These are phyloP conservation scores for Pyrocoelia pectoralis DNA, from an alignment of 2,888 invertebrate species.

Conservation along the genomic window DNA sequence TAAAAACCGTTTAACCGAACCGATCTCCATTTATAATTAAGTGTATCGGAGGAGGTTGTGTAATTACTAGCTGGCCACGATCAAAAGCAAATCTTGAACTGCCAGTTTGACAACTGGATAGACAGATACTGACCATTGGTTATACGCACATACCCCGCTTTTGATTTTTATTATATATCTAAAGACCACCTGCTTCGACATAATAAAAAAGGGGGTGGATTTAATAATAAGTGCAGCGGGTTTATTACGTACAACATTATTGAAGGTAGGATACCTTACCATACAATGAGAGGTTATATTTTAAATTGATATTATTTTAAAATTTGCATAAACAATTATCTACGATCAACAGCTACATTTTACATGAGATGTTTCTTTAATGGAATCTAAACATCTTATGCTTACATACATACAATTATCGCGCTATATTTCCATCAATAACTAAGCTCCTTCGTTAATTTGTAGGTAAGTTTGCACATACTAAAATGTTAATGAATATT, in stretches of 20 bases:
- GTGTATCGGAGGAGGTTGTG: slow-evolving; percentile 56
- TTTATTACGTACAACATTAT: neutral
- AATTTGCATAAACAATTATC: slow-evolving; percentile 35
- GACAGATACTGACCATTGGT: slow-evolving; percentile 46
- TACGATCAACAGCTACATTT: slow-evolving; percentile 32
- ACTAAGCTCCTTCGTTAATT: slow-evolving; percentile 31
- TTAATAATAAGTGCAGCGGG: neutral
- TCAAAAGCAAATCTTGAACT: slow-evolving; percentile 48
- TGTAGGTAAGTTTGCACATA: slow-evolving; percentile 26
- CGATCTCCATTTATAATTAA: slow-evolving; percentile 57
- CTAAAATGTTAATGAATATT: slow-evolving; percentile 30
- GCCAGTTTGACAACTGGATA: slow-evolving; percentile 53
- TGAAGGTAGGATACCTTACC: neutral
- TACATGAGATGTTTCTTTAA: slow-evolving; percentile 34
- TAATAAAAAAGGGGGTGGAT: slow-evolving; percentile 10
- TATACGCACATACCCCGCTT: slow-evolving; percentile 16
- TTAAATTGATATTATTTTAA: slow-evolving; percentile 27
- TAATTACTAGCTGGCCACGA: slow-evolving; percentile 56
- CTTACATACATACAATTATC: slow-evolving; percentile 42
- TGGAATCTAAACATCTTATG: slow-evolving; percentile 41
- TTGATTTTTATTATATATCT: slow-evolving; percentile 24
- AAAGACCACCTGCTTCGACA: slow-evolving; percentile 32
- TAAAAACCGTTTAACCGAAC: slow-evolving; percentile 57
- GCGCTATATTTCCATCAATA: slow-evolving; percentile 33
- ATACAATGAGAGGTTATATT: neutral